Percentiles rank a stretch among this genome's conserved stretches.
Evolutionary conservation across 2,113 vertebrate genomes (phyloP).

Genomic region (Vicugna pacos): DNA sequence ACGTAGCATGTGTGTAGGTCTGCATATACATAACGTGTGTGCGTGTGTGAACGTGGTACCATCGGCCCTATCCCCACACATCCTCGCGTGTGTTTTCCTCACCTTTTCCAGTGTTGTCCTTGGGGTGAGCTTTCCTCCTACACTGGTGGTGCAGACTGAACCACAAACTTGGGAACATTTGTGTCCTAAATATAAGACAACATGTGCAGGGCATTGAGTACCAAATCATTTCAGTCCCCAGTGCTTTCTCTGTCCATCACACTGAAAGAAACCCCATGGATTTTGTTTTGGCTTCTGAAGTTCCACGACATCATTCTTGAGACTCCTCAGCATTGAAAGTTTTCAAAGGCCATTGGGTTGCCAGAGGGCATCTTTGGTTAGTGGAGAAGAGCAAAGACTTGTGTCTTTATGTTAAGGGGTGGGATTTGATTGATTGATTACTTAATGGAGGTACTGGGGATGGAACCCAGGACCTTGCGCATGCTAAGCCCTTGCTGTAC

Average conservation of each 20-base stretch:
- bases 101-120: accelerated
- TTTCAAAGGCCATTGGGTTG: neutral
- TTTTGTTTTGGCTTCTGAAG: neutral
- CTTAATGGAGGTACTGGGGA: too few species aligned
- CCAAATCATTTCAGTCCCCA: neutral
- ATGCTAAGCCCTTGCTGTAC: too few species aligned
- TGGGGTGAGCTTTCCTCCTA: neutral
- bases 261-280: neutral
- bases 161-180: too few species aligned
- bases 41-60: neutral
- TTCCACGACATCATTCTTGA: accelerated
- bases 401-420: too few species aligned
- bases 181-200: neutral
- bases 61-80: accelerated
- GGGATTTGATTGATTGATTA: too few species aligned
- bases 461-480: too few species aligned
- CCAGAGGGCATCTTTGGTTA: neutral
- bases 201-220: accelerated
- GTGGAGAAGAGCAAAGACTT: neutral
- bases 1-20: neutral
- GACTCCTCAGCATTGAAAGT: accelerated
- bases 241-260: neutral
- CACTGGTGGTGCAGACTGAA: accelerated
- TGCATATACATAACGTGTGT: accelerated
- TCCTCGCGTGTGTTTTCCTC: accelerated